Evolutionary conservation across 2,888 invertebrate genomes (phyloP), one percentile per base, ranked within the genome.

Genomic region (Tethea ocularis): DNA sequence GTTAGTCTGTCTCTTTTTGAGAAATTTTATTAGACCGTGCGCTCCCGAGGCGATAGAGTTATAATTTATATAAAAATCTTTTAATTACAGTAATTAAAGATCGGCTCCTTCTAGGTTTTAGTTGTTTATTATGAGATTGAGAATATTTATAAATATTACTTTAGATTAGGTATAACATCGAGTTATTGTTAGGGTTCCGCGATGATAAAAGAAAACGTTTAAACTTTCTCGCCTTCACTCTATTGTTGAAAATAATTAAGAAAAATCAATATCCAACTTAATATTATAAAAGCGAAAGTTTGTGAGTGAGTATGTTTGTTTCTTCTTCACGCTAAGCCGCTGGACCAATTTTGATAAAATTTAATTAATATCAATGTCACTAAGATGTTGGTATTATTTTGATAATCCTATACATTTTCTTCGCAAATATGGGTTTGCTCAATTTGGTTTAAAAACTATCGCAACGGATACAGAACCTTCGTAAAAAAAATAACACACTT

Each of bases 81-180:
- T 89, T 90, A 90, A 90, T 91, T 86, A 87, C 80, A 80, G 84
- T 85, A 86, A 90, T 91, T 90, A 88, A 84, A 86, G 78, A 69
- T 72, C 75, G 74, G 83, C 78, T 84, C 76, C 83, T 80, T 77
- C 74, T 76, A 78, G 83, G 77, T 83, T 81, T 83, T 77, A 69
- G 72, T 78, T 78, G 77, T 86, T 83, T 85, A 82, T 84, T 71
- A 80, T 76, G 75, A 77, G 79, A 84, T 85, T 83, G 72, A 78
- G 84, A 82, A 84, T 85, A 83, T 85, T 83, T 87, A 86, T 88
- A 74, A 77, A 74, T 75, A 71, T 80, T 80, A 77, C 76, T 76
- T 63, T 74, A 64, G 74, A 78, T 83, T 80, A 77, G 74, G 69
- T 75, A 72, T 73, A 71, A 64, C 67, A 57, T 60, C 55, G 59